A percentile compares a stretch with the other conserved stretches of the same genome.
Conservation (phyloP, 2,797 vertebrate genomes). For the Monodelphis domestica region DNA sequence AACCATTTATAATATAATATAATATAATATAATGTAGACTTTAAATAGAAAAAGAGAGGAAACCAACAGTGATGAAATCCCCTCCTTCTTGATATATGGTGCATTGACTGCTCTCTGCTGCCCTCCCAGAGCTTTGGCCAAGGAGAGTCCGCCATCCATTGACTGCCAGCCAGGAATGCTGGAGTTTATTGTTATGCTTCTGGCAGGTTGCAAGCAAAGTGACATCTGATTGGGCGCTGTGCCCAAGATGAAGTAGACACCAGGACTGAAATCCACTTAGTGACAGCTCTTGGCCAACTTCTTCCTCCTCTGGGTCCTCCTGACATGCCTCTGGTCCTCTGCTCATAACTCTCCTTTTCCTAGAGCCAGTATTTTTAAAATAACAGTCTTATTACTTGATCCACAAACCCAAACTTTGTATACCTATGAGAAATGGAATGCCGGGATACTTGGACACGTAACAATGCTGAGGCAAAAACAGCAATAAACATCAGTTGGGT, state of each 20-base stretch:
- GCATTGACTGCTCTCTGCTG: conserved; percentile 81
- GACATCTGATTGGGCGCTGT: conserved; percentile 1
- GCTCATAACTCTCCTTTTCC: neutral
- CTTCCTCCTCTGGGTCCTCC: neutral
- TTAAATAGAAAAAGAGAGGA: conserved; percentile 19
- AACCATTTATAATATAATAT: neutral
- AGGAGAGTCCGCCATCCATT: neutral
- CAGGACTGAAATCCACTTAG: conserved; percentile 1
- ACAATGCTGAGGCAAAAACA: conserved; percentile 8
- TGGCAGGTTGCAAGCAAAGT: neutral
- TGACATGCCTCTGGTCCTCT: neutral
- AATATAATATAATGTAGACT: neutral
- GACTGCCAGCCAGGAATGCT: neutral
- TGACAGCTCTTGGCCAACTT: neutral
- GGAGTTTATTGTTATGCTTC: neutral
- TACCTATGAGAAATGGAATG: neutral
- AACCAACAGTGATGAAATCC: neutral
- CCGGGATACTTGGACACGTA: neutral
- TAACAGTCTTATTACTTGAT: conserved; percentile 13
- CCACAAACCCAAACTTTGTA: conserved; percentile 25
- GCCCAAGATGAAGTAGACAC: conserved; percentile 7
- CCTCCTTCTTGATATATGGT: neutral
- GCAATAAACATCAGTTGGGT: conserved; percentile 33
- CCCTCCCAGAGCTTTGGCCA: neutral
- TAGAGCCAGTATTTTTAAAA: neutral